Conservation (phyloP, 2,888 invertebrate species). For the Nezara viridula region DNA sequence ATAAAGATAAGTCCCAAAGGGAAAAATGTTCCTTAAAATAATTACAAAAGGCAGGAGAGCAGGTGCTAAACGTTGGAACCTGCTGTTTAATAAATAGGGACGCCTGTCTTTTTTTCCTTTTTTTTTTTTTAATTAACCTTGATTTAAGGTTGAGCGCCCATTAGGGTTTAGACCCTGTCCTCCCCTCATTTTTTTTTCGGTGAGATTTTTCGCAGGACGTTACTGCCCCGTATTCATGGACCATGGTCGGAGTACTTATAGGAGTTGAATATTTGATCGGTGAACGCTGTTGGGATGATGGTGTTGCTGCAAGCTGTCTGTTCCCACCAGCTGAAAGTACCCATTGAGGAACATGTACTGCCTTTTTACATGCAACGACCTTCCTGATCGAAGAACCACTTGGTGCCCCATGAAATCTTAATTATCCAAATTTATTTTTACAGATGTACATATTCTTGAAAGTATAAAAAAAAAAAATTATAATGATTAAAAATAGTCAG, state of each 20-base stretch:
- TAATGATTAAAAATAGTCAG: too few species aligned
- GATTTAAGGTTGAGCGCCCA: conserved; percentile 54
- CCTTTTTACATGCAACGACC: not conserved
- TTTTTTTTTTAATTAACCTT: conserved; percentile 58
- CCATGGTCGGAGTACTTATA: not conserved
- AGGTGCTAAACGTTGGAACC: conserved; percentile 43
- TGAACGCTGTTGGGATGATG: not conserved
- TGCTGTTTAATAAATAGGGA: conserved; percentile 53
- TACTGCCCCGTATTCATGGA: not conserved
- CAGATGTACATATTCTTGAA: too few species aligned
- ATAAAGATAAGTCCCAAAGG: conserved; percentile 31
- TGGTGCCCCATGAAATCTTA: not conserved
- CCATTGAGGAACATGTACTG: not conserved
- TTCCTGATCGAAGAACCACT: not conserved
- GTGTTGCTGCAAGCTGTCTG: not conserved
- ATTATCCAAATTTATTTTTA: too few species aligned
- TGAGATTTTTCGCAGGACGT: conserved; percentile 41
- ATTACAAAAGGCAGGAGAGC: conserved; percentile 44
- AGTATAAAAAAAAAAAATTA: too few species aligned
- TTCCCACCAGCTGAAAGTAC: not conserved
- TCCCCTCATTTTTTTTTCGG: not conserved
- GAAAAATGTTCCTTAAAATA: conserved; percentile 40
- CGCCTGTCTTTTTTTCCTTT: not conserved
- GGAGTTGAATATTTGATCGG: conserved; percentile 9
- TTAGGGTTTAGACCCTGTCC: conserved; percentile 10